phyloP scores from a whole-genome alignment of 2,888 invertebrate genomes.

The Ernsta delagoae region DNA sequence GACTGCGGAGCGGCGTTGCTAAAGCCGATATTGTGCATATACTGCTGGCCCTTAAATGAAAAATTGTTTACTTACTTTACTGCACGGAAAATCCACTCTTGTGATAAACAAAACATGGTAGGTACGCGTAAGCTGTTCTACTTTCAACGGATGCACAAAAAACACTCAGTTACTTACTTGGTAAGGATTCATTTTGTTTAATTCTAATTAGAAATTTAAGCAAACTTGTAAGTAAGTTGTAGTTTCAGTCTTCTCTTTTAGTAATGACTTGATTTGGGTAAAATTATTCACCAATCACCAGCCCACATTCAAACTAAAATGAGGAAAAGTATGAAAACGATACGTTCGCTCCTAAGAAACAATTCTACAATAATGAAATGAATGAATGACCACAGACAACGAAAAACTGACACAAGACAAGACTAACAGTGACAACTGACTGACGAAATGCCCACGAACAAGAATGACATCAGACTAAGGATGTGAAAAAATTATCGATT shows the following conservation, averaged over 20 bases:
- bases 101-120: conserved; percentile 76
- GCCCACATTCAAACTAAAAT: too few relatives aligned
- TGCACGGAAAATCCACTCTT: conserved; percentile 43
- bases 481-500: too few relatives aligned
- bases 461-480: too few relatives aligned
- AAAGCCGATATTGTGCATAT: conserved; percentile 79
- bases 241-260: conserved; percentile 2
- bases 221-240: conserved; percentile 4
- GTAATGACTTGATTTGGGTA: neutral
- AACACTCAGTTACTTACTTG: conserved; percentile 50
- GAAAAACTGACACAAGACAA: too few relatives aligned
- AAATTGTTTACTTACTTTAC: conserved; percentile 38
- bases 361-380: too few relatives aligned
- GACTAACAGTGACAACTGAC: too few relatives aligned
- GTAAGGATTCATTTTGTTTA: conserved; percentile 72
- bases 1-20: conserved; percentile 78
- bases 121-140: conserved; percentile 33
- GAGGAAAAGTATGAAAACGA: too few relatives aligned
- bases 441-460: too few relatives aligned
- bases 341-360: too few relatives aligned
- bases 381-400: too few relatives aligned
- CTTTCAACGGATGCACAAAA: conserved; percentile 3
- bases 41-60: conserved; percentile 79
- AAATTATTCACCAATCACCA: too few relatives aligned
- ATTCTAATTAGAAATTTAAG: neutral